A percentile compares a stretch with the other conserved stretches of the same genome.
These are phyloP conservation scores for Samia ricini DNA, from an alignment of 1,140 invertebrate species.

Conservation along the genomic window DNA sequence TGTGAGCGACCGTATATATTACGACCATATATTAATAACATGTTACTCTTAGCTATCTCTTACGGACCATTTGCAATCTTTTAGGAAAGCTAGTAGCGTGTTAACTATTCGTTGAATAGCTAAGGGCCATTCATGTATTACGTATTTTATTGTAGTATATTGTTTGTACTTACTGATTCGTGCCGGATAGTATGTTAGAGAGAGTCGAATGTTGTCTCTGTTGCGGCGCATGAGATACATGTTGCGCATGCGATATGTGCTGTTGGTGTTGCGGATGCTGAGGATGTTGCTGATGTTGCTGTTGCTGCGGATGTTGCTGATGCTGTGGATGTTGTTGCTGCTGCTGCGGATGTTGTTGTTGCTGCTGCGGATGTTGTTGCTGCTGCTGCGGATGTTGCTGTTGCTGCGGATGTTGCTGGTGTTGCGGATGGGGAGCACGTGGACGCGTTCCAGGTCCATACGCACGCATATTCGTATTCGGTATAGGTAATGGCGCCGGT, in stretches of 20 bases:
- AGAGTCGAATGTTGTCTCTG: constrained; percentile 41
- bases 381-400: constrained; percentile 21
- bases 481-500: constrained; percentile 72
- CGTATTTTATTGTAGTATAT: no score
- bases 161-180: constrained; percentile 49
- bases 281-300: constrained; percentile 26
- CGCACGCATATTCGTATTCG: constrained; percentile 53
- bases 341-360: constrained; percentile 29
- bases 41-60: no score
- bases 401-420: constrained; percentile 24
- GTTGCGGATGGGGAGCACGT: constrained; percentile 23
- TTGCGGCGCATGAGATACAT: constrained; percentile 20
- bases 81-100: no score
- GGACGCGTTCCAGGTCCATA: constrained; percentile 43
- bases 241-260: no score
- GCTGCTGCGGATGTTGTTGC: constrained; percentile 23
- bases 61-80: no score
- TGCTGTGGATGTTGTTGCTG: constrained; percentile 23
- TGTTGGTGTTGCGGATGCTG: constrained; percentile 24
- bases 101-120: no score
- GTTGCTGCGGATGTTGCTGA: constrained; percentile 14
- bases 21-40: no score
- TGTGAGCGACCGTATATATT: no score
- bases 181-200: constrained; percentile 54
- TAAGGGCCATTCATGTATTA: no score